Evolutionary conservation across 2,113 vertebrate genomes (phyloP), one percentile per base, ranked within the genome.

Genomic region (Microtus montanus): DNA sequence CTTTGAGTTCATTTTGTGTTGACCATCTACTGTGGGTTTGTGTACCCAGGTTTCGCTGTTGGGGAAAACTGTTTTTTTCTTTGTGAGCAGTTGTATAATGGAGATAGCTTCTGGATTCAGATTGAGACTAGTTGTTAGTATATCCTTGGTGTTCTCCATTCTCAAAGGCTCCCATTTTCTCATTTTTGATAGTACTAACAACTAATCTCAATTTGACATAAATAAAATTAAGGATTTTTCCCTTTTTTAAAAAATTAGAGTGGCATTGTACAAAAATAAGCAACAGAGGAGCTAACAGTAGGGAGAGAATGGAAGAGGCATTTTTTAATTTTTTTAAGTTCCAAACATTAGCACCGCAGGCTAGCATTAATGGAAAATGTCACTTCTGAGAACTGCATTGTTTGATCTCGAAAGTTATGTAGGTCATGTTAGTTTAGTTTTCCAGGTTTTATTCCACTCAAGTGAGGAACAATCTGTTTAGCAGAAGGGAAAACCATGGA

Each of bases 381-480:
- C 15, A 64, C 35, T 86, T 87, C 26, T 90, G 70, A 82, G 58
- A 92, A 74, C 71, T n/a, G 44, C 11, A 47, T 15, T 86, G 3
- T 87, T 89, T 78, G 33, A 66, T 96, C 17, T 90, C 90, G 49
- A 91, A 91, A 94, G 22, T 68, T 66, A 19, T 30, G n/a, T 52
- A 8, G 49, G 19, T 24, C 54, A 15, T 44, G 38, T 19, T 20
- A 38, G 44, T 47, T 96, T 95, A 20, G 35, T 14, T 82, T 89
- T 84, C 49, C 5, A 26, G 15, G 80, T 49, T 96, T 94, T 70
- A 94, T 92, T 84, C 9, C 14, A 15, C 74, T 71, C 63, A 4
- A 96, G 68, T 30, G 26, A 71, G 89, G 96, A 98, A 95, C 87
- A 96, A 86, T 97, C 90, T 92, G 96, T 88, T 93, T 96, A 89